Evolutionary conservation across 2,113 vertebrate species (phyloP).

Genomic region (Bettongia penicillata): DNA sequence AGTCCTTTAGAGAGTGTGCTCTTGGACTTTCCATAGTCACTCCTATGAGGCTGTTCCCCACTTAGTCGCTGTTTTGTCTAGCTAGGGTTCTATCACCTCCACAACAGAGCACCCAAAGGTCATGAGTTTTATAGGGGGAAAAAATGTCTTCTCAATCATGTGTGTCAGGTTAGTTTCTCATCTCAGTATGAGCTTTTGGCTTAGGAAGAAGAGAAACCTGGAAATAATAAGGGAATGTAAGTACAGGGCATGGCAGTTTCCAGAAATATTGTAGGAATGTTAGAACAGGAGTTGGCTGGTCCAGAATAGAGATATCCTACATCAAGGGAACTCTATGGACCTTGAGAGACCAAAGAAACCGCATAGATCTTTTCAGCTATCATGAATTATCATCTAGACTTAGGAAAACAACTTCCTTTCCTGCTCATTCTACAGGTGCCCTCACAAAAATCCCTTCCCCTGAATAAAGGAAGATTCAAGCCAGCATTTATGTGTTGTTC

Average conservation of each 20-base stretch:
- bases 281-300: neutral
- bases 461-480: neutral
- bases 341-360: neutral
- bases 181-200: neutral
- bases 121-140: neutral
- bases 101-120: neutral
- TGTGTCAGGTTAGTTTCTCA: neutral
- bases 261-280: neutral
- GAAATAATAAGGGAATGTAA: neutral
- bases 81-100: neutral
- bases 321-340: neutral
- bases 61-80: neutral
- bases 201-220: neutral
- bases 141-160: neutral
- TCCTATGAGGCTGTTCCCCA: neutral
- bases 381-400: neutral
- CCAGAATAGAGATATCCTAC: neutral
- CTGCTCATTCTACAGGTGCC: neutral
- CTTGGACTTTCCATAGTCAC: neutral
- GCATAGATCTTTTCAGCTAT: neutral
- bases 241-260: neutral
- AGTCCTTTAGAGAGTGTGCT: no score
- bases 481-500: neutral
- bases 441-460: neutral
- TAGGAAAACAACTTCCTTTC: neutral